These are phyloP conservation scores for Spialia ferax DNA, from an alignment of 2,888 invertebrate species.

Conservation along the genomic window DNA sequence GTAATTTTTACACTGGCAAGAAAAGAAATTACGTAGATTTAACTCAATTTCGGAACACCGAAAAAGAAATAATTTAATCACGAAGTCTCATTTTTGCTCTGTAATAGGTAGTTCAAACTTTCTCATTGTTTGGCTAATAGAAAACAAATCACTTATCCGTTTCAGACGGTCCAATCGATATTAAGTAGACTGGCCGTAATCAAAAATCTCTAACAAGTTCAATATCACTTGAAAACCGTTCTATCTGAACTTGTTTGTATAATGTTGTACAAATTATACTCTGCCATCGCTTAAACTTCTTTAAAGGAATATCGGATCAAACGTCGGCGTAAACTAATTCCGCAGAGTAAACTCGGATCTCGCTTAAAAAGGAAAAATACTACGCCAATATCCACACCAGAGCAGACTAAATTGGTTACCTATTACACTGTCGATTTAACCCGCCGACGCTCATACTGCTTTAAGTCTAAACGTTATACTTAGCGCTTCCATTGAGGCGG, in stretches of 20 bases:
- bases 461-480: conserved; percentile 45
- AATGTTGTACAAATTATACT: conserved; percentile 65
- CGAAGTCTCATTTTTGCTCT: background rate
- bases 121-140: conserved; percentile 39
- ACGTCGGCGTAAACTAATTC: conserved; percentile 83
- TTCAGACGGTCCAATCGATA: conserved; percentile 36
- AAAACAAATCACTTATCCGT: conserved; percentile 41
- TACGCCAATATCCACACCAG: conserved; percentile 68
- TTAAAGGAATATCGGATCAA: conserved; percentile 84
- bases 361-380: conserved; percentile 69
- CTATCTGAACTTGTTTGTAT: conserved; percentile 59
- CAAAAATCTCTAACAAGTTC: conserved; percentile 59
- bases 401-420: conserved; percentile 75
- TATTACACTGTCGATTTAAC: conserved; percentile 78
- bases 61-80: background rate
- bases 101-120: conserved; percentile 32
- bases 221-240: conserved; percentile 60
- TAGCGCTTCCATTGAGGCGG: conserved; percentile 42
- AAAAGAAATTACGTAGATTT: background rate
- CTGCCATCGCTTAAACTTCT: conserved; percentile 69
- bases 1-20: background rate
- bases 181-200: conserved; percentile 47
- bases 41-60: background rate
- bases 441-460: conserved; percentile 51
- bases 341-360: conserved; percentile 78